Conservation (phyloP, 2,797 vertebrate species). For the Acridotheres tristis region DNA sequence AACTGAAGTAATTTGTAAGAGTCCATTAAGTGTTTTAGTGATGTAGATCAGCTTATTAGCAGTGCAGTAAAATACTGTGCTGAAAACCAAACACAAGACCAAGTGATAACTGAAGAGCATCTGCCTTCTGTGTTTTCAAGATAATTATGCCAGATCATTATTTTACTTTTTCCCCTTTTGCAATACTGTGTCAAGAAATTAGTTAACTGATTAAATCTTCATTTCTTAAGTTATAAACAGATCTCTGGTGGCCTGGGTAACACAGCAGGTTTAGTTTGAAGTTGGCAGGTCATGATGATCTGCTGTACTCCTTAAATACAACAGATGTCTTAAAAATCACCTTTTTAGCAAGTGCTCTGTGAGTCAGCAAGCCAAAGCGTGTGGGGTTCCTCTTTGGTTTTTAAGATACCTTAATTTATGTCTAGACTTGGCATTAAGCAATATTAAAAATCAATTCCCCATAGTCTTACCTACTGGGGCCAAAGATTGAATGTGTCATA, state of each 20-base stretch:
- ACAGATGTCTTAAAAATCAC: background rate
- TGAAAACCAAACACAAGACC: background rate
- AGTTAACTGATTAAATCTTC: background rate
- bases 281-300: background rate
- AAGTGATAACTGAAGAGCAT: background rate
- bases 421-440: slow-evolving; percentile 21
- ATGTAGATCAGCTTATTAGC: background rate
- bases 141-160: background rate
- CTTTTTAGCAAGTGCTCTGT: background rate
- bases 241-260: background rate
- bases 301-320: background rate
- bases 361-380: background rate
- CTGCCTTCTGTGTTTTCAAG: background rate
- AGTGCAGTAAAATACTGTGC: background rate
- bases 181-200: background rate
- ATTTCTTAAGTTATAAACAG: background rate
- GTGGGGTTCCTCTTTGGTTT: background rate
- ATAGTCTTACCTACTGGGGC: background rate
- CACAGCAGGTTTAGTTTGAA: background rate
- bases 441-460: background rate
- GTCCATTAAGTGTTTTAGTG: background rate
- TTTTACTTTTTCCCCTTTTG: background rate
- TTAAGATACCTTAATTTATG: background rate
- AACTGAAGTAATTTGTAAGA: background rate
- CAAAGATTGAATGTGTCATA: background rate